Evolutionary conservation across 2,888 invertebrate species (phyloP).

Genomic region (Agrotis ipsilon): DNA sequence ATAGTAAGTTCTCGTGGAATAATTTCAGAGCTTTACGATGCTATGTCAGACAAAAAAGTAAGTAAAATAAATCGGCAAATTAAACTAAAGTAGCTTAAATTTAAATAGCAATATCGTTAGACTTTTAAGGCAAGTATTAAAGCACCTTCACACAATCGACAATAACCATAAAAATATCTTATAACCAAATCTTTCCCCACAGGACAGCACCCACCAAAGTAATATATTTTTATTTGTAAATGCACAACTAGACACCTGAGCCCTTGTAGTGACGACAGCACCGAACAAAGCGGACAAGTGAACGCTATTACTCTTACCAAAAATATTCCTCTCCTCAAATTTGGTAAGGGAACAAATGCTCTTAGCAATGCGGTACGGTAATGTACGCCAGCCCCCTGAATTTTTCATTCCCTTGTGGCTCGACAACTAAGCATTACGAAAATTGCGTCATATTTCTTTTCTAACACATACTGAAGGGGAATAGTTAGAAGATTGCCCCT

Average conservation of each 20-base stretch:
- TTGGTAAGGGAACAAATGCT: slow-evolving; percentile 85
- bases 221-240: slow-evolving; percentile 55
- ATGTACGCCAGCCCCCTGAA: slow-evolving; percentile 89
- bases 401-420: slow-evolving; percentile 91
- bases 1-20: no score
- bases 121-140: no score
- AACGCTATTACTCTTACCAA: slow-evolving; percentile 76
- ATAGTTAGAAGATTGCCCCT: slow-evolving; percentile 85
- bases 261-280: slow-evolving; percentile 60
- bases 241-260: slow-evolving; percentile 68
- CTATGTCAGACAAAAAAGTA: no score
- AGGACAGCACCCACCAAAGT: slow-evolving; percentile 9
- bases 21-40: no score
- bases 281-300: slow-evolving; percentile 65
- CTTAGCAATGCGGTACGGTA: slow-evolving; percentile 86
- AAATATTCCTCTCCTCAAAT: slow-evolving; percentile 83
- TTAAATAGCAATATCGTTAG: neutral
- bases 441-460: slow-evolving; percentile 91
- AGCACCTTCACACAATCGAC: neutral
- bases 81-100: no score
- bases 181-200: slow-evolving; percentile 24
- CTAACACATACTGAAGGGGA: slow-evolving; percentile 81
- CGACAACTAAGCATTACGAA: slow-evolving; percentile 90
- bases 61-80: no score
- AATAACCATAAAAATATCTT: slow-evolving; percentile 9